phyloP scores from a whole-genome alignment of 2,888 invertebrate species.

The Lamellibrachia columna region DNA sequence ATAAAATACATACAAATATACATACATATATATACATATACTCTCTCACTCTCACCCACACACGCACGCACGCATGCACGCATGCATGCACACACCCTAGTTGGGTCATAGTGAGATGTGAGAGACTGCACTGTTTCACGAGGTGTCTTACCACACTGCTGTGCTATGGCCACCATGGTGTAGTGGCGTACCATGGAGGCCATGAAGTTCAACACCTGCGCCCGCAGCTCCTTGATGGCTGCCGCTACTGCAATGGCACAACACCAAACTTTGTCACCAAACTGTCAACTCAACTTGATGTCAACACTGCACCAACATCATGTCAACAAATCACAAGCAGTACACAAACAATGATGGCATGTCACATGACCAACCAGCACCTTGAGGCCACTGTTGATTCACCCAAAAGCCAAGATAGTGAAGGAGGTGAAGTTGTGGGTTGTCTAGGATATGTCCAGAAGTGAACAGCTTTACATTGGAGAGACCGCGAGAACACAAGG shows the following conservation, averaged over 20 bases:
- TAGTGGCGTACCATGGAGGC: slow-evolving; percentile 91
- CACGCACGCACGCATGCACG: neutral
- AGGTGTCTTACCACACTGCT: slow-evolving; percentile 76
- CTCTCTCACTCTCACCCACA: neutral
- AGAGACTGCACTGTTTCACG: neutral
- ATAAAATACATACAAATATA: too few species aligned
- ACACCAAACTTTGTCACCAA: neutral
- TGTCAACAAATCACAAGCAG: neutral
- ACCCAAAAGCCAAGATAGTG: too few species aligned
- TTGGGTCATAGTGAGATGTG: too few species aligned
- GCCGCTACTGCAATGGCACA: slow-evolving; percentile 76
- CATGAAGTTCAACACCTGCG: slow-evolving; percentile 86
- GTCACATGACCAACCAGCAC: too few species aligned
- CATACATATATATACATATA: neutral
- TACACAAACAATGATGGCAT: too few species aligned
- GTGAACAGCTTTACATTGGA: too few species aligned
- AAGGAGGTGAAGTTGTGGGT: too few species aligned
- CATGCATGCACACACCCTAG: too few species aligned
- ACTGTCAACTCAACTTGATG: too few species aligned
- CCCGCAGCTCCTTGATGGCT: slow-evolving; percentile 88
- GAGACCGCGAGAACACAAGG: too few species aligned
- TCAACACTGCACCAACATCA: neutral
- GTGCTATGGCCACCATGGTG: slow-evolving; percentile 92
- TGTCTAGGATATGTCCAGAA: too few species aligned
- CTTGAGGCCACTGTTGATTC: too few species aligned